These are phyloP conservation scores for Knipowitschia caucasica DNA, from an alignment of 2,797 vertebrate genomes.

Conservation along the genomic window DNA sequence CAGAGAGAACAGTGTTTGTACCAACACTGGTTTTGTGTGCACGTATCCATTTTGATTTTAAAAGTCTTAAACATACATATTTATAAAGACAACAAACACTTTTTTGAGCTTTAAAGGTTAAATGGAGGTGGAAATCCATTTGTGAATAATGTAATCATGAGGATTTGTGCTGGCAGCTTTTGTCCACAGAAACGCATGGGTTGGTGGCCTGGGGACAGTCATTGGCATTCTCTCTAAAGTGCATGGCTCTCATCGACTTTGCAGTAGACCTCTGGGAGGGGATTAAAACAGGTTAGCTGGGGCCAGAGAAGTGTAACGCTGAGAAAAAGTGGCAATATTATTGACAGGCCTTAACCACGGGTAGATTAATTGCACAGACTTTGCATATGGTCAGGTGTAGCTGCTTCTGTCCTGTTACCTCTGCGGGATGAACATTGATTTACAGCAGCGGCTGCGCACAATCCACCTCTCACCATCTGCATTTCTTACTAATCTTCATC, in stretches of 20 bases:
- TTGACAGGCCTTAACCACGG: constrained; percentile 45
- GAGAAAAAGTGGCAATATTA: constrained; percentile 44
- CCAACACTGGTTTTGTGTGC: too few relatives aligned
- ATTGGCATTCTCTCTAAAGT: constrained; percentile 58
- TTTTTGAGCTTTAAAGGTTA: background rate
- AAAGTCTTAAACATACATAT: background rate
- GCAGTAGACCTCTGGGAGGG: constrained; percentile 37
- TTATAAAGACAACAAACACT: background rate
- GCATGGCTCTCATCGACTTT: constrained; percentile 45
- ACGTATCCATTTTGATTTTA: too few relatives aligned
- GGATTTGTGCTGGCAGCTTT: constrained; percentile 40
- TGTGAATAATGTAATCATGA: constrained; percentile 55
- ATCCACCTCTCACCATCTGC: constrained; percentile 25
- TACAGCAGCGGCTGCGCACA: constrained; percentile 10
- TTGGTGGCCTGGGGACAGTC: constrained; percentile 58
- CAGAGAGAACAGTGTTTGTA: too few relatives aligned
- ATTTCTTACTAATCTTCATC: constrained; percentile 41
- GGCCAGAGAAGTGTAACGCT: constrained; percentile 41
- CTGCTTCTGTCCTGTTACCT: constrained; percentile 35
- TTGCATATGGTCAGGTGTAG: constrained; percentile 37
- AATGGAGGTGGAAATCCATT: constrained; percentile 46
- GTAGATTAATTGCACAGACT: constrained; percentile 33
- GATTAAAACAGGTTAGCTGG: constrained; percentile 49
- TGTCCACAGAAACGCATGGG: constrained; percentile 39
- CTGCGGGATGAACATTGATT: constrained; percentile 42